Evolutionary conservation across 2,888 invertebrate species (phyloP), one percentile per base, ranked within the genome.

Genomic region (Agrotis segetum): DNA sequence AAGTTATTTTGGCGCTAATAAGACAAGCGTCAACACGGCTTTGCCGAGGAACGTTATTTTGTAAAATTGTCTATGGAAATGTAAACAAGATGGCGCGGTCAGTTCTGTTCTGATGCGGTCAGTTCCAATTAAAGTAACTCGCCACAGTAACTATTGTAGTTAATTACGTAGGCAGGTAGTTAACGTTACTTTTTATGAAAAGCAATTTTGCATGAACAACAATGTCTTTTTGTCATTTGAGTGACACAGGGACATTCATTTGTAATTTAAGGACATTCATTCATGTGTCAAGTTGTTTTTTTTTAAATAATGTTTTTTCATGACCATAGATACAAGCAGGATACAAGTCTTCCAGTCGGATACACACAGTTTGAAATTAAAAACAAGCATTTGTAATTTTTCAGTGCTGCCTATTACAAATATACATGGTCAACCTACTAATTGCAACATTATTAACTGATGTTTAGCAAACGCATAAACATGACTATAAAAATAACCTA

Each of bases 241-340:
- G 21, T 75, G 34, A 34, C 67, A 56, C 16, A n/a, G 13, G 9
- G 40, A 44, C 55, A 21, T 49, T 29, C 44, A n/a, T 56, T n/a
- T 16, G 55, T 44, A 55, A 29, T 44, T 56, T 56, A 29, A 49
- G 67, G 49, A 65, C 16, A n/a, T 56, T 65, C n/a, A n/a, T n/a
- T 24, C n/a, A 14, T 34, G 17, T n/a, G 40, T 75, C 56, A 44
- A 47, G 47, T 34, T 29, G 29, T 29, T 34, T 34, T 34, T 34
- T 34, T 34, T 34, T 7, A 7, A 3, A 34, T 34, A 34, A 34
- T 34, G 7, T 34, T 34, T 34, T 34, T 7, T 7, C 34, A 34
- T 34, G 34, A 34, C 34, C 7, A 34, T 7, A 34, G 34, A 7
- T 29, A 24, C 24, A n/a, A n/a, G n/a, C n/a, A n/a, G 24, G 24